These are phyloP conservation scores for Antigone vipio DNA, from an alignment of 2,113 vertebrate species.

Conservation along the genomic window DNA sequence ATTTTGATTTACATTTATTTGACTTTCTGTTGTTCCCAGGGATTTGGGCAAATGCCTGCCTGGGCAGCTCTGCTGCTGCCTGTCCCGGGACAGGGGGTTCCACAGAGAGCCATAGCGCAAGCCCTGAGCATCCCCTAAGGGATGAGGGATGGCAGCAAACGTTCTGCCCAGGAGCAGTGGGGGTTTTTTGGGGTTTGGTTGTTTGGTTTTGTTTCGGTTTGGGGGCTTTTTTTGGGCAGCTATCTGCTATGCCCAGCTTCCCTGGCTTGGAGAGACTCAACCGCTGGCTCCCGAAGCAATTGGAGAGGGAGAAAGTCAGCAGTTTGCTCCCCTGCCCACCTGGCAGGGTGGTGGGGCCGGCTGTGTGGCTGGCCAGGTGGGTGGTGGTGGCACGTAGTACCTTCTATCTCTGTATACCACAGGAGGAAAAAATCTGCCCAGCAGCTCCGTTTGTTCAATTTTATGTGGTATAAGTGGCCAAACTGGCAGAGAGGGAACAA, in stretches of 20 bases:
- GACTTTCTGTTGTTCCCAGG: neutral
- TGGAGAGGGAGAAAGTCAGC: neutral
- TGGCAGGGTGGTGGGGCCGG: neutral
- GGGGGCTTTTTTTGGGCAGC: neutral
- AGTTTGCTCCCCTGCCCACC: neutral
- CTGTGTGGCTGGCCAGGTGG: neutral
- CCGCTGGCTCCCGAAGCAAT: neutral
- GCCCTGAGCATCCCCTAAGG: neutral
- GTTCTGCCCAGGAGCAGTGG: neutral
- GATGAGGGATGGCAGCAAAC: neutral
- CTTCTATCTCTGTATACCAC: neutral
- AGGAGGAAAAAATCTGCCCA: neutral
- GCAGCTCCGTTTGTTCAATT: neutral
- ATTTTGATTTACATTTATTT: neutral
- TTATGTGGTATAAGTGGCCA: neutral
- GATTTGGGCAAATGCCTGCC: neutral
- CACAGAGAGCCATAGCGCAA: neutral
- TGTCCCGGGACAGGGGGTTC: rapidly evolving
- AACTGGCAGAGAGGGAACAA: neutral
- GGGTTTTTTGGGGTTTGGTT: too few species aligned
- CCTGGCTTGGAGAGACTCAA: neutral
- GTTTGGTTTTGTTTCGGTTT: too few species aligned
- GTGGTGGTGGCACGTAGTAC: rapidly evolving
- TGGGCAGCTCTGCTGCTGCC: neutral
- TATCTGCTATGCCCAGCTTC: neutral